phyloP scores from a whole-genome alignment of 1,140 invertebrate genomes.

The Dinothrombium tinctorium region DNA sequence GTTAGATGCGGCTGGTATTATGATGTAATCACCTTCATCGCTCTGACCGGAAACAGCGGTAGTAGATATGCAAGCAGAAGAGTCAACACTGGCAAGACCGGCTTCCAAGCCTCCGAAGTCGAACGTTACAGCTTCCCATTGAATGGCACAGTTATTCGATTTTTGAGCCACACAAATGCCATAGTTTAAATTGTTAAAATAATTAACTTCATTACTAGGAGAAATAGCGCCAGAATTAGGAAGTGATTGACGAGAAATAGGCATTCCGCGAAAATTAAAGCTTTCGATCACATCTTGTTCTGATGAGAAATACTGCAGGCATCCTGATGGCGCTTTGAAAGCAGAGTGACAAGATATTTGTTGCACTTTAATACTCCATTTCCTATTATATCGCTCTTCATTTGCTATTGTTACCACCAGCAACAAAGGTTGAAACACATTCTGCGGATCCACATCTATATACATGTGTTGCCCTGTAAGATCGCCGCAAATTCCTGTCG shows the following conservation, averaged over 20 bases:
- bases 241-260: not conserved
- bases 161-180: constrained; percentile 31
- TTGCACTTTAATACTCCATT: constrained; percentile 12
- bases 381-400: constrained; percentile 12
- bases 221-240: not conserved
- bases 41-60: not conserved
- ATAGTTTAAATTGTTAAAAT: constrained; percentile 44
- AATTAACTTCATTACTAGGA: constrained; percentile 6
- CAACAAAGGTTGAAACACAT: constrained; percentile 9
- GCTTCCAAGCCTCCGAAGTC: constrained; percentile 11
- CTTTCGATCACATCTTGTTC: constrained; percentile 37
- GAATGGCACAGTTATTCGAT: constrained; percentile 9
- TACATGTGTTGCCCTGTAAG: constrained; percentile 13
- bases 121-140: constrained; percentile 9
- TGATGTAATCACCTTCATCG: constrained; percentile 9
- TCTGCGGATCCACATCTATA: constrained; percentile 11
- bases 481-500: constrained; percentile 10
- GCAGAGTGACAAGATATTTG: constrained; percentile 13
- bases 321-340: constrained; percentile 38
- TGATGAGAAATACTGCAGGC: constrained; percentile 46
- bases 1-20: constrained; percentile 6
- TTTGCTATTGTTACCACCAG: constrained; percentile 12
- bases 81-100: not conserved
- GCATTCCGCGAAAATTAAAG: constrained; percentile 28
- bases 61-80: not conserved